Conservation (phyloP, 1,140 invertebrate genomes). For the Meloidogyne floridensis region DNA sequence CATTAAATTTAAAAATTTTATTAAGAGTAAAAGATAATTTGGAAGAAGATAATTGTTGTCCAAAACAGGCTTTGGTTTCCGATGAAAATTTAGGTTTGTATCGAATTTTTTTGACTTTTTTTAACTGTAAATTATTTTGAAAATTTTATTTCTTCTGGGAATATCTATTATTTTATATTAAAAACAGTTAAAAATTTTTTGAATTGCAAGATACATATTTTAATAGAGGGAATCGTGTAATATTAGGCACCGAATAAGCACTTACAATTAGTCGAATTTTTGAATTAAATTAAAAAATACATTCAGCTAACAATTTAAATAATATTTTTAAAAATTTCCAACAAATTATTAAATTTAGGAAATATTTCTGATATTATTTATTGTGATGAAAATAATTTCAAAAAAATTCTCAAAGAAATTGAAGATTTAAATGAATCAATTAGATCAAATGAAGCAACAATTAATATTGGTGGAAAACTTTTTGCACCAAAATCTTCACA, state of each 20-base stretch:
- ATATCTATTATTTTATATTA: too few species aligned
- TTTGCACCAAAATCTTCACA: slow-evolving; percentile 11
- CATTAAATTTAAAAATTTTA: slow-evolving; percentile 21
- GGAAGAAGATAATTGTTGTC: slow-evolving; percentile 2
- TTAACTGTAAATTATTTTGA: too few species aligned
- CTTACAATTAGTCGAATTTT: too few species aligned
- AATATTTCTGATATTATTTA: neutral
- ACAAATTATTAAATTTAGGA: neutral
- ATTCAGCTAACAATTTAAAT: too few species aligned
- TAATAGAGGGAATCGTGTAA: too few species aligned
- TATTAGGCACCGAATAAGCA: too few species aligned
- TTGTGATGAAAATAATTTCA: neutral
- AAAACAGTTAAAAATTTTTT: too few species aligned
- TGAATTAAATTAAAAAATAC: too few species aligned
- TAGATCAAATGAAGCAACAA: slow-evolving; percentile 7
- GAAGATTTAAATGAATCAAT: neutral
- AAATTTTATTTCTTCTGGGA: too few species aligned
- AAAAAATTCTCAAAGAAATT: neutral
- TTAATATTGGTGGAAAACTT: slow-evolving; percentile 23
- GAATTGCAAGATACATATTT: too few species aligned
- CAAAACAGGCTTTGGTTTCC: neutral
- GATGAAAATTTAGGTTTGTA: neutral
- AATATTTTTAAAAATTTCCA: too few species aligned
- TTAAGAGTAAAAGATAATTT: slow-evolving; percentile 18
- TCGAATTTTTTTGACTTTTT: too few species aligned